Evolutionary conservation across 2,113 vertebrate species (phyloP).

Genomic region (Andinoacara biseriatus): DNA sequence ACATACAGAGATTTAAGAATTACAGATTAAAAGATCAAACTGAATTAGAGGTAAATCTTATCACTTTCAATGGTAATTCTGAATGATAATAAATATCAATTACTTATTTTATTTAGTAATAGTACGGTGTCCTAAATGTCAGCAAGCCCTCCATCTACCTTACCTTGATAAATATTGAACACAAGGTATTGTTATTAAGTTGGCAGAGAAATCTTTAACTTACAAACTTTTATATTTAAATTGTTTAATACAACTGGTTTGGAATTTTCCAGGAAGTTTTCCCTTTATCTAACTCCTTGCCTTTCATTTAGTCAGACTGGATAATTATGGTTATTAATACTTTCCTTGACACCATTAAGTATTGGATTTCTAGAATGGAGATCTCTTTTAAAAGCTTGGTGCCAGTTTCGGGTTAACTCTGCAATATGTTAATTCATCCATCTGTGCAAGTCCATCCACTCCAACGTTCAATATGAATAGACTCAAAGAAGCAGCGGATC

Average conservation of each 20-base stretch:
- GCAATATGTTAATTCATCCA: not conserved
- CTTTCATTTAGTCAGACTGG: not conserved
- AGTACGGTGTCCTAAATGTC: not conserved
- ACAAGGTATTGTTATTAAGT: not conserved
- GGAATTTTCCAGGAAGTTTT: not conserved
- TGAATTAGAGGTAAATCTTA: not conserved
- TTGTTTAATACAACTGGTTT: not conserved
- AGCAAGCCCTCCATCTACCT: not conserved
- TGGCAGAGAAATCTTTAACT: not conserved
- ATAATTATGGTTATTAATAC: not conserved
- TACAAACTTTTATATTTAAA: not conserved
- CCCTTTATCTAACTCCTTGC: not conserved
- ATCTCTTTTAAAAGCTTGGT: not conserved
- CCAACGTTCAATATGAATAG: not conserved
- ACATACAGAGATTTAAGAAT: not conserved
- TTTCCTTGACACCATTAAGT: not conserved
- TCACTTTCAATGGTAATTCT: not conserved
- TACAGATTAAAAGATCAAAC: not conserved
- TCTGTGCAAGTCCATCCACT: constrained; percentile 1
- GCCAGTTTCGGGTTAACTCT: not conserved
- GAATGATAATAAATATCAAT: not conserved
- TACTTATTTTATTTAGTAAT: not conserved
- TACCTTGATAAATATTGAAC: constrained; percentile 6
- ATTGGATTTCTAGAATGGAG: not conserved
- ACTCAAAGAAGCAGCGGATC: not conserved